These are phyloP conservation scores for Intellagama lesueurii DNA, from an alignment of 2,797 vertebrate species.

Conservation along the genomic window DNA sequence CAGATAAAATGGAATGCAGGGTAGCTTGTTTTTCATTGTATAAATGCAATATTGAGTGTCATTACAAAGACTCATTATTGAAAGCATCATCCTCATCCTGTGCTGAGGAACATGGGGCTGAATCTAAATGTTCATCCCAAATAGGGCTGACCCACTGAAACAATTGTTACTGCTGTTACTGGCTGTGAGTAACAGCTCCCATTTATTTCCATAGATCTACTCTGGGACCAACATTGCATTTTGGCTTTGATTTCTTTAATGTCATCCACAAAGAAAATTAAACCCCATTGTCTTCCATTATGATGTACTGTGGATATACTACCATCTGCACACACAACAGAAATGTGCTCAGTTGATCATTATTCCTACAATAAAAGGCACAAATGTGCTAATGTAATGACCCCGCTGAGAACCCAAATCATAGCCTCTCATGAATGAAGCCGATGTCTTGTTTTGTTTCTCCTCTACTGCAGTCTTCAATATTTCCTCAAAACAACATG, in stretches of 20 bases:
- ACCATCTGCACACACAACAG: neutral
- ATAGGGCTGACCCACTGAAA: no score
- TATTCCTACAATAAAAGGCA: neutral
- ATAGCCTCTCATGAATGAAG: neutral
- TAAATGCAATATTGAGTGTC: no score
- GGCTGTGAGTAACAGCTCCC: no score
- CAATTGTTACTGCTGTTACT: no score
- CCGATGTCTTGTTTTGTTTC: neutral
- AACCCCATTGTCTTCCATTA: neutral
- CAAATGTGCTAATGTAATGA: neutral
- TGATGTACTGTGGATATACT: neutral
- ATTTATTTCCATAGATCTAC: neutral
- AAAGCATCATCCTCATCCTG: no score
- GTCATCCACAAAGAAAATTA: neutral
- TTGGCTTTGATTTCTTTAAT: no score
- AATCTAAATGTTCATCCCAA: no score
- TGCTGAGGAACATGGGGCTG: no score
- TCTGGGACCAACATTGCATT: no score
- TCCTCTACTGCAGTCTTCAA: neutral
- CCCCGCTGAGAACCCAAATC: neutral
- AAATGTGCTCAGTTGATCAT: neutral
- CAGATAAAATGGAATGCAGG: no score
- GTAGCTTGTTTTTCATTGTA: no score
- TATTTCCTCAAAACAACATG: constrained; percentile 41
- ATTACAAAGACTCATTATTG: no score